Evolutionary conservation across 2,113 vertebrate genomes (phyloP).

Genomic region (Ictalurus furcatus): DNA sequence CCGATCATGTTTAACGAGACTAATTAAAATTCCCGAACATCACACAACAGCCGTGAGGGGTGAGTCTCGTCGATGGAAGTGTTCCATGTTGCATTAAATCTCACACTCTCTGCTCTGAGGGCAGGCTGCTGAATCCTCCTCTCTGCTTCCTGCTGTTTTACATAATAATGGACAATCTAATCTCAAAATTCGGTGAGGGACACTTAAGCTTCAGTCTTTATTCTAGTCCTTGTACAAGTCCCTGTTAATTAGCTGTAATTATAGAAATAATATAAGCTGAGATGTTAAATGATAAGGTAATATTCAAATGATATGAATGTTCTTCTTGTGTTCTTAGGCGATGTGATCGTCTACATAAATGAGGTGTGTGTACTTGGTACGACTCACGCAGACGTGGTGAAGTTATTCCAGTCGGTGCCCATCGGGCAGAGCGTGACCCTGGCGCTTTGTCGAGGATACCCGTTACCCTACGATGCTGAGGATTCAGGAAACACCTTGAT

Average conservation of each 20-base stretch:
- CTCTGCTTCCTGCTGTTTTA: not conserved
- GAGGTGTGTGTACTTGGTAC: conserved; percentile 98
- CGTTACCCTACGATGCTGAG: conserved; percentile 96
- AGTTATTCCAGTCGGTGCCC: conserved; percentile 98
- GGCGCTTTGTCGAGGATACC: conserved; percentile 96
- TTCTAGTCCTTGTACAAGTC: not conserved
- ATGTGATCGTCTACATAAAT: conserved; percentile 99
- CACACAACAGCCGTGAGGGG: conserved; percentile 53
- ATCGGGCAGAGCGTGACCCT: conserved; percentile 98
- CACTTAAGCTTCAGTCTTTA: not conserved
- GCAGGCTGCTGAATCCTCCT: not conserved
- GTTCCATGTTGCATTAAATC: conserved; percentile 29
- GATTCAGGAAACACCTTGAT: conserved; percentile 84
- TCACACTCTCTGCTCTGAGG: not conserved
- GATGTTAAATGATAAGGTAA: not conserved
- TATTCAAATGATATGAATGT: not conserved
- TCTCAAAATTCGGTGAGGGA: not conserved
- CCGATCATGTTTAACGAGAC: conserved; percentile 63
- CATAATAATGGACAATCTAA: not conserved
- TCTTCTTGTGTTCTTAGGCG: conserved; percentile 75
- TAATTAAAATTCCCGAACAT: conserved; percentile 70
- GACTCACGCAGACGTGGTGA: conserved; percentile 98
- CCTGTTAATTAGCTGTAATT: not conserved
- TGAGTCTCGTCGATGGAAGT: conserved; percentile 47
- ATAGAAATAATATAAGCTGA: not conserved